phyloP scores from a whole-genome alignment of 2,113 vertebrate species.

The Carlito syrichta region DNA sequence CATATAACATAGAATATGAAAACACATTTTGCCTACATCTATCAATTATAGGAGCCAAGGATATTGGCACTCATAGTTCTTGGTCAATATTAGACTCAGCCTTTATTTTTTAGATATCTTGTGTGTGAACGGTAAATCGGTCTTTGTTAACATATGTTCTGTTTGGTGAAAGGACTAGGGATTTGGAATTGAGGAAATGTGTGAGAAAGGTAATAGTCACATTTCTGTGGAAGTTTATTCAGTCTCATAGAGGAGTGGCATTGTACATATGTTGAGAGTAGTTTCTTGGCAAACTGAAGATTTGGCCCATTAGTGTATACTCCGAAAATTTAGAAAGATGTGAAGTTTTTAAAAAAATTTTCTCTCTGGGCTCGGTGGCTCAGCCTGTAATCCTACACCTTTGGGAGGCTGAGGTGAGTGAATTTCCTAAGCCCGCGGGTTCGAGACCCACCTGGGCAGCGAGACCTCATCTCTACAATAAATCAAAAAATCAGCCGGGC shows the following conservation, averaged over 20 bases:
- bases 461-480: too few species aligned
- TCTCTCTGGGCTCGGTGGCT: too few species aligned
- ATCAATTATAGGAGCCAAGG: neutral
- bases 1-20: neutral
- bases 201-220: neutral
- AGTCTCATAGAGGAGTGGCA: neutral
- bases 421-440: too few species aligned
- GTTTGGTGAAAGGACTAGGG: neutral
- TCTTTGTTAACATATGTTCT: neutral
- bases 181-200: neutral
- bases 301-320: neutral
- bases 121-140: neutral
- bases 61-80: neutral
- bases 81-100: neutral
- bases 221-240: neutral
- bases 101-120: conserved; percentile 28
- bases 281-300: neutral
- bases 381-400: too few species aligned
- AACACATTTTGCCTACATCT: neutral
- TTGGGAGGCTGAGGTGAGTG: too few species aligned
- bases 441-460: too few species aligned
- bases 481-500: too few species aligned
- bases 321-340: conserved; percentile 35
- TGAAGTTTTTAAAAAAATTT: too few species aligned
- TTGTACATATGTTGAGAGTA: neutral